phyloP scores from a whole-genome alignment of 2,888 invertebrate species.

The Erebia palarica region DNA sequence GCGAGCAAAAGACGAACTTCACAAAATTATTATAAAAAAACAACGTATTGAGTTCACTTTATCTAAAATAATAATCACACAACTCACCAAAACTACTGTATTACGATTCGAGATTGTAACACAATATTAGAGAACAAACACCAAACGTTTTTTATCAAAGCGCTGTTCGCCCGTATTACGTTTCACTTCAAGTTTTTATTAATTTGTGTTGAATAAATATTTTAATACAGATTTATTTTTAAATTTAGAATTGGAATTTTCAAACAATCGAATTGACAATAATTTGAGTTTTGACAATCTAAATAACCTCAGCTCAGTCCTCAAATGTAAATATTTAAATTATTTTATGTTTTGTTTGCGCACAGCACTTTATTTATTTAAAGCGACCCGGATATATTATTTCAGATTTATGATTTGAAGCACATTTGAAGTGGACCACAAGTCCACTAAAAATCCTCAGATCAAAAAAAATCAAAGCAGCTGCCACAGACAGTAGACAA shows the following conservation, averaged over 20 bases:
- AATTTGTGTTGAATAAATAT: conserved; percentile 12
- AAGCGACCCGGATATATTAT: neutral
- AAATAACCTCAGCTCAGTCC: neutral
- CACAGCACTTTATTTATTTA: neutral
- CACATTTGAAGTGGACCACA: neutral
- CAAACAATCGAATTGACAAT: conserved; percentile 36
- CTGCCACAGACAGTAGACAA: conserved; percentile 3
- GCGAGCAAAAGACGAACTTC: neutral
- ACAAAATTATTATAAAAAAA: conserved; percentile 16
- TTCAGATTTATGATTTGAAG: neutral
- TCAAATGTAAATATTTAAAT: conserved; percentile 5
- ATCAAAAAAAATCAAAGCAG: neutral
- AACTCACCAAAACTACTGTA: conserved; percentile 37
- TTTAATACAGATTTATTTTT: conserved; percentile 26
- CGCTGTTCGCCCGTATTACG: neutral
- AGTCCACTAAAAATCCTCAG: too few relatives aligned
- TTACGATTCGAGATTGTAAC: conserved; percentile 19
- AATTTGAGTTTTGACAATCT: conserved; percentile 35
- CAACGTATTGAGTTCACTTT: conserved; percentile 33
- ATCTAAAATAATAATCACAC: conserved; percentile 28
- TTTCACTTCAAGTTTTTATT: neutral
- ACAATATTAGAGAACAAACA: conserved; percentile 10
- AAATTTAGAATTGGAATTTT: conserved; percentile 29
- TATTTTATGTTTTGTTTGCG: neutral
- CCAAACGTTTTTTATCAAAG: conserved; percentile 5